Conservation (phyloP, 2,113 vertebrate species). For the Sylvilagus bachmani region DNA sequence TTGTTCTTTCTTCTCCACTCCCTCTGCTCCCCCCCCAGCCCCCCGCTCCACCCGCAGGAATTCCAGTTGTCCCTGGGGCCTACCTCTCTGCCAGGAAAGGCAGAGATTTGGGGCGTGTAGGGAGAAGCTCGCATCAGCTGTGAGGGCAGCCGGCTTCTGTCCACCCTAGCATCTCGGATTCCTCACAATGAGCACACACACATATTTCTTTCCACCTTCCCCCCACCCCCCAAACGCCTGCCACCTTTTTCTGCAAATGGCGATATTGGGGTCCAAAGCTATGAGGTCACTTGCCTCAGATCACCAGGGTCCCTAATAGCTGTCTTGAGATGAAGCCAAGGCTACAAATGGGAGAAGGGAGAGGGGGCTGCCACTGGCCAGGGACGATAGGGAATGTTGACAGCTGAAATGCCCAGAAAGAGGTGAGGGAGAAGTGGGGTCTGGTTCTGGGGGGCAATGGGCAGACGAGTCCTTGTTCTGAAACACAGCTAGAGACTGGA, state of each 20-base stretch:
- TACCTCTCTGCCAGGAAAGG: conserved; percentile 52
- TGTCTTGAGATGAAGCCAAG: conserved; percentile 68
- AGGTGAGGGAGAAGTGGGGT: conserved; percentile 46
- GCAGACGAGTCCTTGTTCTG: conserved; percentile 25
- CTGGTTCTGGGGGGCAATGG: conserved; percentile 46
- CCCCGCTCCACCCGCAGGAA: conserved; percentile 47
- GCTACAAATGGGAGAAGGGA: conserved; percentile 48
- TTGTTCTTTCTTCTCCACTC: conserved; percentile 57
- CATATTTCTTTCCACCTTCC: background rate
- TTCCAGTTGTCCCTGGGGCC: conserved; percentile 61
- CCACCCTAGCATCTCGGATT: conserved; percentile 11
- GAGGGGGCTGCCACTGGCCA: conserved; percentile 44
- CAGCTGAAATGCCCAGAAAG: conserved; percentile 67
- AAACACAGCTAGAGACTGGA: conserved; percentile 34
- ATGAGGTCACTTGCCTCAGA: conserved; percentile 19
- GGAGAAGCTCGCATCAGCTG: background rate
- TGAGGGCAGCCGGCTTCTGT: background rate
- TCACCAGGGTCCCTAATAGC: conserved; percentile 49
- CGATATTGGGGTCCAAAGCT: conserved; percentile 14
- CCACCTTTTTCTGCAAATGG: background rate
- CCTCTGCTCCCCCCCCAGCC: conserved; percentile 32
- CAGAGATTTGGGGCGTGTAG: background rate
- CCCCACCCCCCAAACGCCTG: no score
- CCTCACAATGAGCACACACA: background rate
- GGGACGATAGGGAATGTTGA: background rate